Evolutionary conservation across 2,113 vertebrate genomes (phyloP).

Genomic region (Hemichromis elongatus): DNA sequence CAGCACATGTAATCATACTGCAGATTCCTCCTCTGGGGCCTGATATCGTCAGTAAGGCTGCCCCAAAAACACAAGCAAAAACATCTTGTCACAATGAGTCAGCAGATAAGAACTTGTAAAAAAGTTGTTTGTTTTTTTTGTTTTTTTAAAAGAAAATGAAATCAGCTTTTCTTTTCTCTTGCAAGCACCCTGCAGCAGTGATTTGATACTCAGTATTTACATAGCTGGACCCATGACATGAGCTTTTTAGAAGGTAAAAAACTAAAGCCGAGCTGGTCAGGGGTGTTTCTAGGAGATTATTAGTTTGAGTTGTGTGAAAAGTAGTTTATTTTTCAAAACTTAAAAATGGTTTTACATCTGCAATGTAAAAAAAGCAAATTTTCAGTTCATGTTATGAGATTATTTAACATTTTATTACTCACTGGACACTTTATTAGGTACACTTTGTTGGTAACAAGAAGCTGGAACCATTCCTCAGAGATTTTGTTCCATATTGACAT

Average conservation of each 20-base stretch:
- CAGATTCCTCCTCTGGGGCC: background rate
- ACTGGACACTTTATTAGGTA: background rate
- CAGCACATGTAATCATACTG: constrained; percentile 49
- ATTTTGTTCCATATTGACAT: background rate
- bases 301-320: background rate
- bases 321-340: background rate
- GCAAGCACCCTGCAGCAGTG: background rate
- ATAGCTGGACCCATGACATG: background rate
- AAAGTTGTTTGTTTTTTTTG: too few relatives aligned
- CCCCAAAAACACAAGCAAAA: background rate
- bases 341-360: background rate
- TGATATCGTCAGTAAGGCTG: constrained; percentile 1
- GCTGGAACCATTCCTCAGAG: background rate
- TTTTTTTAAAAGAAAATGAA: rapidly evolving
- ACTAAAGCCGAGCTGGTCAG: background rate
- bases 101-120: background rate
- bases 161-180: background rate
- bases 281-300: background rate
- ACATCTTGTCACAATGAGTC: background rate
- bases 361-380: too few relatives aligned
- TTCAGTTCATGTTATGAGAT: background rate
- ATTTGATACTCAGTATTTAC: background rate
- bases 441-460: background rate
- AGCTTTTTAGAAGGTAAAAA: background rate
- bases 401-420: background rate